phyloP scores from a whole-genome alignment of 2,797 vertebrate species.

The Poeciliopsis turneri region DNA sequence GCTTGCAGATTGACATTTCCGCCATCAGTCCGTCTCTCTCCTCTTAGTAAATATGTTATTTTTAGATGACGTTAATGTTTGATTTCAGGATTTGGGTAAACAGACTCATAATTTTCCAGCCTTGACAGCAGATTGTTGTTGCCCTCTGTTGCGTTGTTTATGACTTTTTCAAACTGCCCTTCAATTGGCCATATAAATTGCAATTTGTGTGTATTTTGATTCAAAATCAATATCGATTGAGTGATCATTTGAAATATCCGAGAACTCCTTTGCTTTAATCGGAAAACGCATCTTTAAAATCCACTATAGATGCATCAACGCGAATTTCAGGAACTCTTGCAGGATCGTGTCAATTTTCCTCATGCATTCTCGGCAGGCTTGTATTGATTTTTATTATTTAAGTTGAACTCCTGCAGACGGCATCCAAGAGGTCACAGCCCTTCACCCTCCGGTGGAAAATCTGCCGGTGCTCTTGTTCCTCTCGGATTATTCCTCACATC shows the following conservation, averaged over 20 bases:
- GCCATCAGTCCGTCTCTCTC: not conserved
- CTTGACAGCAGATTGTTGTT: no score
- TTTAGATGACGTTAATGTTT: not conserved
- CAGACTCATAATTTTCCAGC: not conserved
- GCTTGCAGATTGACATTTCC: not conserved
- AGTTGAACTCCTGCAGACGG: constrained; percentile 25
- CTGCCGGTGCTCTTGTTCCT: constrained; percentile 14
- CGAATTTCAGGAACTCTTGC: not conserved
- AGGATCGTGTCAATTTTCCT: not conserved
- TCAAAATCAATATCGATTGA: not conserved
- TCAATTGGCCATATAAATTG: no score
- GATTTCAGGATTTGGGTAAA: not conserved
- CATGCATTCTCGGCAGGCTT: constrained; percentile 9
- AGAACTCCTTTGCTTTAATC: not conserved
- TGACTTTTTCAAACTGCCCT: not conserved
- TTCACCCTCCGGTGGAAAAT: constrained; percentile 13
- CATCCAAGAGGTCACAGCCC: constrained; percentile 22
- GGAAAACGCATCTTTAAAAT: not conserved
- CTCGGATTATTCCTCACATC: constrained; percentile 9
- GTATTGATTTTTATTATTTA: constrained; percentile 2
- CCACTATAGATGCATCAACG: not conserved
- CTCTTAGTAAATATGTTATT: no score
- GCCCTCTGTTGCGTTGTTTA: not conserved
- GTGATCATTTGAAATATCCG: not conserved
- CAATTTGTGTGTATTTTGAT: not conserved